These are phyloP conservation scores for Drosophila rellima DNA, from an alignment of 2,888 invertebrate genomes.

Conservation along the genomic window DNA sequence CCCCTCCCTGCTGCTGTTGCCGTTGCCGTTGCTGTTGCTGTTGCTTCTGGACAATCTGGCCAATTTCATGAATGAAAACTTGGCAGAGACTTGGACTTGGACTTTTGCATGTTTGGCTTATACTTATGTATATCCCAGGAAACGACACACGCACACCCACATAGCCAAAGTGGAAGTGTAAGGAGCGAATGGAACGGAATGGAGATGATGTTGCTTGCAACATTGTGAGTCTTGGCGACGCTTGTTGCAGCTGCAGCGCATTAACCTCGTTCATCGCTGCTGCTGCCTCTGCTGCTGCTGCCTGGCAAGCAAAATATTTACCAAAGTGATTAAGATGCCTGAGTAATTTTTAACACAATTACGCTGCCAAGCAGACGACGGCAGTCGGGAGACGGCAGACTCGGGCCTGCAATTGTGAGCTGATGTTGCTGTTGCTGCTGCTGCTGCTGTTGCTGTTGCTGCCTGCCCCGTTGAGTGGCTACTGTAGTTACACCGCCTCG, in stretches of 20 bases:
- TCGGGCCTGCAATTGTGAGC: conserved; percentile 48
- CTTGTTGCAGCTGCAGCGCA: conserved; percentile 79
- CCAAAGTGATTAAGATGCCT: conserved; percentile 82
- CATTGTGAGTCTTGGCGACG: conserved; percentile 71
- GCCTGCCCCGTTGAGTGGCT: conserved; percentile 57
- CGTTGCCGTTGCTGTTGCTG: conserved; percentile 7
- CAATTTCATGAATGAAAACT: conserved; percentile 84
- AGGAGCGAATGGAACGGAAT: conserved; percentile 30
- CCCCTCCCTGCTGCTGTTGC: conserved; percentile 6
- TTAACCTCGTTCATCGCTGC: conserved; percentile 67
- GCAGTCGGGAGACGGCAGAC: conserved; percentile 50
- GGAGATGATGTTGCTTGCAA: conserved; percentile 44
- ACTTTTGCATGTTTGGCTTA: conserved; percentile 73
- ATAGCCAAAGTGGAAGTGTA: conserved; percentile 32
- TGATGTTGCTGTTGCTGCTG: conserved; percentile 45
- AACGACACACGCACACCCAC: conserved; percentile 71
- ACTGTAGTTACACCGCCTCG: conserved; percentile 62
- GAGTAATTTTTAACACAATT: conserved; percentile 83
- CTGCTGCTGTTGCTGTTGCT: conserved; percentile 37
- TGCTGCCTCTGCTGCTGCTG: conserved; percentile 37
- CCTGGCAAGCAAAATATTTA: conserved; percentile 79
- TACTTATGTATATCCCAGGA: conserved; percentile 23
- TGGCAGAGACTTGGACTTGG: conserved; percentile 45
- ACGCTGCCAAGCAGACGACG: conserved; percentile 82
- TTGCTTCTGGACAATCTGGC: conserved; percentile 59